Evolutionary conservation across 2,797 vertebrate genomes (phyloP).

Genomic region (Platyrinchus mystaceus): DNA sequence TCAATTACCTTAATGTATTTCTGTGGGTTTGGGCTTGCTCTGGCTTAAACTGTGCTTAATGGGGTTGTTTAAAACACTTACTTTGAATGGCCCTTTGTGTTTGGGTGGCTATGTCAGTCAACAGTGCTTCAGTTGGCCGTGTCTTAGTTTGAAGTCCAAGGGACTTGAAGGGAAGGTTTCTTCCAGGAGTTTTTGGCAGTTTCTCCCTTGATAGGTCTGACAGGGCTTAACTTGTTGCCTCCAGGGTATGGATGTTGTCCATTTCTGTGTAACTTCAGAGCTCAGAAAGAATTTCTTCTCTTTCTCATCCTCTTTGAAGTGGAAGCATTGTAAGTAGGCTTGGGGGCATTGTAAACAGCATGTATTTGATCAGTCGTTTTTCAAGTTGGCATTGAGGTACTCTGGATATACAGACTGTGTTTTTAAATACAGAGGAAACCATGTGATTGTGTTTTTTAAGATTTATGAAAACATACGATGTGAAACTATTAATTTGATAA

Average conservation of each 20-base stretch:
- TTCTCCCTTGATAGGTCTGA: neutral
- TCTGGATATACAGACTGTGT: neutral
- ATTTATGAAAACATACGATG: neutral
- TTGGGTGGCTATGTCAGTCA: neutral
- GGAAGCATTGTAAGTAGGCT: neutral
- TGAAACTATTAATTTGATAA: neutral
- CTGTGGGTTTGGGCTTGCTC: neutral
- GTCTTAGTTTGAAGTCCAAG: neutral
- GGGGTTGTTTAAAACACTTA: neutral
- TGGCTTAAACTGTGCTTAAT: neutral
- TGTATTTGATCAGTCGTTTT: neutral
- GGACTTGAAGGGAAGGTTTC: neutral
- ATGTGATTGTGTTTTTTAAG: neutral
- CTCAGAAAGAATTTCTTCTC: neutral
- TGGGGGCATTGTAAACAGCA: neutral
- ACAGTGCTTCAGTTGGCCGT: neutral
- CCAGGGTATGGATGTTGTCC: neutral
- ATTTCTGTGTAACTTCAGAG: neutral
- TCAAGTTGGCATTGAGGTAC: neutral
- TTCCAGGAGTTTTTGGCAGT: neutral
- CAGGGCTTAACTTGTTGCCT: neutral
- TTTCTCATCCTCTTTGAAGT: constrained; percentile 11
- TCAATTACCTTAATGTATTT: neutral
- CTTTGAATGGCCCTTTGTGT: neutral
- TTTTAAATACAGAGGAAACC: neutral